Conservation (phyloP, 2,113 vertebrate genomes). For the Gallinago media region DNA sequence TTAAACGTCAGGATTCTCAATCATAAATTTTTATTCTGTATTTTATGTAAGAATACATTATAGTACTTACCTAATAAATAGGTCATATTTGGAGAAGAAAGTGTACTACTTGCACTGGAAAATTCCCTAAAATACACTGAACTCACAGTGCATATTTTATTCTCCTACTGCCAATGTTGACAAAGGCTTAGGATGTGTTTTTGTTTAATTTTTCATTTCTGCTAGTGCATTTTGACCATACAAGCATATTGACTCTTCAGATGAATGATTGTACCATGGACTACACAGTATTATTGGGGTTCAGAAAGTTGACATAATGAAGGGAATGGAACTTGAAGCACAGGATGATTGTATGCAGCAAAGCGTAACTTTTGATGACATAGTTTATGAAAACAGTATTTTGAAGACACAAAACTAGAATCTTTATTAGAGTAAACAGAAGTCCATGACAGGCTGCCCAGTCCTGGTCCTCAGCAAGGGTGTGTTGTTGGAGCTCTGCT, state of each 20-base stretch:
- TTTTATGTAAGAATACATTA: not conserved
- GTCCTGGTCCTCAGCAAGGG: not conserved
- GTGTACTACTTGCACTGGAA: not conserved
- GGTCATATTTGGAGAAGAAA: not conserved
- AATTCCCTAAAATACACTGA: not conserved
- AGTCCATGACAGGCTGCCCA: not conserved
- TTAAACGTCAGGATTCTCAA: not conserved
- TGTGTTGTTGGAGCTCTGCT: not conserved
- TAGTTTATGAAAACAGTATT: not conserved
- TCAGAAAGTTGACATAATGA: not conserved
- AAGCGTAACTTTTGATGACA: not conserved
- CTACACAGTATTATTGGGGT: not conserved
- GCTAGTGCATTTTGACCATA: not conserved
- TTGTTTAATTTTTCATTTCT: slow-evolving; percentile 19
- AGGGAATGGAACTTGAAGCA: not conserved
- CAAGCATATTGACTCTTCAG: not conserved
- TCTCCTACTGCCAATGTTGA: not conserved
- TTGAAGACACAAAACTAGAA: not conserved
- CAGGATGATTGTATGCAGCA: not conserved
- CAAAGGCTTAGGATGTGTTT: slow-evolving; percentile 8
- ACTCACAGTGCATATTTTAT: not conserved
- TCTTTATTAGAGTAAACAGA: not conserved
- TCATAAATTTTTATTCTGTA: not conserved
- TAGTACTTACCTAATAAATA: not conserved
- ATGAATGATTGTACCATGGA: not conserved